Conservation (phyloP, 1,140 invertebrate species). For the Laupala kohalensis region DNA sequence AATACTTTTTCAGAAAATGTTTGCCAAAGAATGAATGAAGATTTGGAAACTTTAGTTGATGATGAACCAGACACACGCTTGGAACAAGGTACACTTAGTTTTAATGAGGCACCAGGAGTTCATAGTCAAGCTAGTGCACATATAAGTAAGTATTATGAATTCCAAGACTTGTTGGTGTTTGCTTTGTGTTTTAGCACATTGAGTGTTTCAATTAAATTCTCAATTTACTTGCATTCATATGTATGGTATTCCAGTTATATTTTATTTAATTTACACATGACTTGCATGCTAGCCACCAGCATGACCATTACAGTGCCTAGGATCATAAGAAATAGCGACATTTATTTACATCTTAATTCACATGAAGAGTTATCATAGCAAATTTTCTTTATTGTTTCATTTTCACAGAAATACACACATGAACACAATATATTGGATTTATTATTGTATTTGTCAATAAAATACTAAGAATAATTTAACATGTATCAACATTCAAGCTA, state of each 20-base stretch:
- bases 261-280: too few relatives aligned
- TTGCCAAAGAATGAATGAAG: neutral
- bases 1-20: neutral
- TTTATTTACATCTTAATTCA: neutral
- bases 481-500: too few relatives aligned
- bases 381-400: neutral
- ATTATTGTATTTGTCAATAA: neutral
- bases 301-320: too few relatives aligned
- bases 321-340: too few relatives aligned
- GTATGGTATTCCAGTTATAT: too few relatives aligned
- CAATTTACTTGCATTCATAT: too few relatives aligned
- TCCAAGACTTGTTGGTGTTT: neutral
- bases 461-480: neutral
- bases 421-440: neutral
- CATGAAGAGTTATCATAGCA: neutral
- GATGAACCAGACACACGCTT: slow-evolving; percentile 12
- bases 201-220: too few relatives aligned
- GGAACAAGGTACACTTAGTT: slow-evolving; percentile 9
- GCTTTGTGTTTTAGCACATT: neutral
- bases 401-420: neutral
- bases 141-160: slow-evolving; percentile 8
- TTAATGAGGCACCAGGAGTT: slow-evolving; percentile 1
- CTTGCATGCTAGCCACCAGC: too few relatives aligned
- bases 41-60: slow-evolving; percentile 6
- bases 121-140: slow-evolving; percentile 11